phyloP scores from a whole-genome alignment of 2,797 vertebrate species.

The Schizothorax lantsangensis region DNA sequence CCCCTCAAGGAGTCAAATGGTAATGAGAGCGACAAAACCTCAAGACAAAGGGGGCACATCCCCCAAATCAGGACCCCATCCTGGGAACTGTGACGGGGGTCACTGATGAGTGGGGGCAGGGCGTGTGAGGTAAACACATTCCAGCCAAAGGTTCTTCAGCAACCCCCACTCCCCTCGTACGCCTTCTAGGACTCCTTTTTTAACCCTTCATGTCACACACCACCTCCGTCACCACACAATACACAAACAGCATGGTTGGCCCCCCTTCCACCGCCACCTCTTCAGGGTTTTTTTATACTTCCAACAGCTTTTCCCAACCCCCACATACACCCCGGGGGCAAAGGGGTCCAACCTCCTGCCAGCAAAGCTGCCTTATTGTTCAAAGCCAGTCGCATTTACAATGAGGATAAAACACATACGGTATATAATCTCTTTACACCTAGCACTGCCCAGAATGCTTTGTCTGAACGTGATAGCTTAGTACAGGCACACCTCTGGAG shows the following conservation, averaged over 20 bases:
- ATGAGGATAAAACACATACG: slow-evolving; percentile 61
- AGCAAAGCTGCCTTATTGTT: slow-evolving; percentile 65
- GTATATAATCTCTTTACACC: slow-evolving; percentile 62
- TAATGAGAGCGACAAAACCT: slow-evolving; percentile 44
- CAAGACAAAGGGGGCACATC: slow-evolving; percentile 52
- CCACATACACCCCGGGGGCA: slow-evolving; percentile 56
- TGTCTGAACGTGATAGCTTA: slow-evolving; percentile 33
- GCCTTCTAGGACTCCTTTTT: slow-evolving; percentile 40
- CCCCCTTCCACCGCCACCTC: slow-evolving; percentile 34
- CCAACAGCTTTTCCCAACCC: slow-evolving; percentile 56
- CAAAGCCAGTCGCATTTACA: slow-evolving; percentile 57
- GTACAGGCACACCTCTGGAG: slow-evolving; percentile 22
- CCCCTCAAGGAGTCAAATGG: slow-evolving; percentile 55
- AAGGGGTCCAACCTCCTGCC: slow-evolving; percentile 61
- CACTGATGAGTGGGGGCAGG: slow-evolving; percentile 46
- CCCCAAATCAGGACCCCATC: slow-evolving; percentile 49
- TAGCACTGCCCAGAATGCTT: slow-evolving; percentile 46
- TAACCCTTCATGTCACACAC: slow-evolving; percentile 51
- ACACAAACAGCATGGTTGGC: slow-evolving; percentile 60
- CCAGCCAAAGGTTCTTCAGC: slow-evolving; percentile 57
- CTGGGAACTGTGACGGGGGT: slow-evolving; percentile 59
- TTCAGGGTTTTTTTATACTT: slow-evolving; percentile 51
- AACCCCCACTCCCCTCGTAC: slow-evolving; percentile 53
- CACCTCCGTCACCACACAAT: slow-evolving; percentile 60
- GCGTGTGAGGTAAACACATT: slow-evolving; percentile 63